A percentile compares a stretch with the other conserved stretches of the same genome.
Conservation (phyloP, 2,888 invertebrate genomes). For the Ectemnius lituratus region DNA sequence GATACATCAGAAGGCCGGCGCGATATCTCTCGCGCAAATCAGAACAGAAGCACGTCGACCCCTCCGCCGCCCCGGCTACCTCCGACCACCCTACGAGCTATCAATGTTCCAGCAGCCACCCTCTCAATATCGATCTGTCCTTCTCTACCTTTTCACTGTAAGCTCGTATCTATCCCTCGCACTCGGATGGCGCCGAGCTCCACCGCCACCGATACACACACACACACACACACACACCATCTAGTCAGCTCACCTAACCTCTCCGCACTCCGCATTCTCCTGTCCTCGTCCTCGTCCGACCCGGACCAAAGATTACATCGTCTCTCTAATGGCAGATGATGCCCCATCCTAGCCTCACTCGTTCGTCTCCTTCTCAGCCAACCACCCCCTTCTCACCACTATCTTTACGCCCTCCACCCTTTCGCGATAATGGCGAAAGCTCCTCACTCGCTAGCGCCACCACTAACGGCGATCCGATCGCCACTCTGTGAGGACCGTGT, state of each 20-base stretch:
- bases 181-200: constrained; percentile 13
- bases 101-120: constrained; percentile 30
- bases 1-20: constrained; percentile 70
- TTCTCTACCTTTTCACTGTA: constrained; percentile 44
- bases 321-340: constrained; percentile 61
- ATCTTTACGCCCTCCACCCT: not conserved
- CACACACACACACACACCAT: too few species aligned
- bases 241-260: not conserved
- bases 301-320: constrained; percentile 57
- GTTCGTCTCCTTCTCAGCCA: constrained; percentile 23
- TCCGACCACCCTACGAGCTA: constrained; percentile 39
- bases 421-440: not conserved
- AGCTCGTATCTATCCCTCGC: constrained; percentile 24
- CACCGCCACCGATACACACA: not conserved
- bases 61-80: constrained; percentile 39
- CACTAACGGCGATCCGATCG: constrained; percentile 11
- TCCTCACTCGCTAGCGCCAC: not conserved
- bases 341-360: constrained; percentile 11
- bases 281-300: constrained; percentile 26
- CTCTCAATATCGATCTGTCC: constrained; percentile 44
- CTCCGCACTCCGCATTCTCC: constrained; percentile 18
- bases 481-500: constrained; percentile 44
- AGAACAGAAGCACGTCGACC: constrained; percentile 69
- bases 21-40: constrained; percentile 71
- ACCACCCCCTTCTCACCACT: constrained; percentile 12